These are phyloP conservation scores for Leuctra nigra DNA, from an alignment of 2,888 invertebrate species.

Conservation along the genomic window DNA sequence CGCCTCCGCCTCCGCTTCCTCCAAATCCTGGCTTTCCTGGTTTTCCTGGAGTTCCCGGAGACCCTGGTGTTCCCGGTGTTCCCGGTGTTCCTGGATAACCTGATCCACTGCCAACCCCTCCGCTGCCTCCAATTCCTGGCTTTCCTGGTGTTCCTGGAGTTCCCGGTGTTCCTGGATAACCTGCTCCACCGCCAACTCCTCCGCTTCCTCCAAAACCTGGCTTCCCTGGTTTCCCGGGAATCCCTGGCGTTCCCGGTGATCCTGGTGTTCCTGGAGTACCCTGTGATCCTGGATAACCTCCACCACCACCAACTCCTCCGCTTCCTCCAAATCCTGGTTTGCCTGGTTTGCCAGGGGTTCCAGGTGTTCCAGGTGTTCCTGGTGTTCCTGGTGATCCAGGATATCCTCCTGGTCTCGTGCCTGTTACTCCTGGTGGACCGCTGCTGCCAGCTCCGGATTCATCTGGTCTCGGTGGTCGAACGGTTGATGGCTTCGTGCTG, in stretches of 20 bases:
- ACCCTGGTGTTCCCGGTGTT: slow-evolving; percentile 28
- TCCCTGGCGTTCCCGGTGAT: slow-evolving; percentile 32
- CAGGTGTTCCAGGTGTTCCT: slow-evolving; percentile 36
- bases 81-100: slow-evolving; percentile 24
- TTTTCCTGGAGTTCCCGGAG: slow-evolving; percentile 29
- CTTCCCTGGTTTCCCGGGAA: slow-evolving; percentile 29
- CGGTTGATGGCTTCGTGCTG: slow-evolving; percentile 21
- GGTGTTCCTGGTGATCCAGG: slow-evolving; percentile 31
- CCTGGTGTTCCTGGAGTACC: slow-evolving; percentile 27
- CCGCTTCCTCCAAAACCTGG: slow-evolving; percentile 21
- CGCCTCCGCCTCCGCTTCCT: slow-evolving; percentile 27
- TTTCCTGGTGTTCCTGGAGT: slow-evolving; percentile 30
- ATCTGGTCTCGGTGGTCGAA: slow-evolving; percentile 28
- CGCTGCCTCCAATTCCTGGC: slow-evolving; percentile 33
- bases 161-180: slow-evolving; percentile 30
- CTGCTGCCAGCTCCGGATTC: slow-evolving; percentile 19
- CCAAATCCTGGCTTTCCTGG: slow-evolving; percentile 28
- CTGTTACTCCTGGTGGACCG: slow-evolving; percentile 25
- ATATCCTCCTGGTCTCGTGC: slow-evolving; percentile 33
- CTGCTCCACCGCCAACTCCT: slow-evolving; percentile 36
- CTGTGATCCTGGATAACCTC: slow-evolving; percentile 17
- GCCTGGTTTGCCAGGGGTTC: slow-evolving; percentile 29
- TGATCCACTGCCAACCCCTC: slow-evolving; percentile 35
- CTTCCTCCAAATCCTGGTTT: slow-evolving; percentile 15
- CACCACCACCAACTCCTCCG: slow-evolving; percentile 28